Conservation (phyloP, 2,797 vertebrate genomes). For the Ateles fusciceps region DNA sequence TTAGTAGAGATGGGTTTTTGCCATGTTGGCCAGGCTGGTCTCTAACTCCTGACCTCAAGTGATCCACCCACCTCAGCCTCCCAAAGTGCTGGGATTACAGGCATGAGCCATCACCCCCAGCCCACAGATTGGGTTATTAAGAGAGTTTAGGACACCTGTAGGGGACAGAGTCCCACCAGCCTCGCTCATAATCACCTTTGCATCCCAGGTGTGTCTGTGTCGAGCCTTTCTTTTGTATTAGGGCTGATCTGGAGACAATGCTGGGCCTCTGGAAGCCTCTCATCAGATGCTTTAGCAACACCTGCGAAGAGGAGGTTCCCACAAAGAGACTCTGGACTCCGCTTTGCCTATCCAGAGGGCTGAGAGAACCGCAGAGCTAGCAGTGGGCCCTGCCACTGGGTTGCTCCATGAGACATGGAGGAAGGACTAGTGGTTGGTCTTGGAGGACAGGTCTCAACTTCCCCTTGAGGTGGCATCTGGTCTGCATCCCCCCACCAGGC, state of each 20-base stretch:
- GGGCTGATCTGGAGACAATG: background rate
- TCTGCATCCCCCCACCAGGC: background rate
- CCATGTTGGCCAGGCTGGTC: too few relatives aligned
- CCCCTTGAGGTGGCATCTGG: background rate
- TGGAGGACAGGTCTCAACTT: background rate
- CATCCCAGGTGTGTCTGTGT: background rate
- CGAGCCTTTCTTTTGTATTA: background rate
- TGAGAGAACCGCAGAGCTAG: background rate
- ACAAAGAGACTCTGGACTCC: background rate
- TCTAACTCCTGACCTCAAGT: too few relatives aligned
- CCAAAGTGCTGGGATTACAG: too few relatives aligned
- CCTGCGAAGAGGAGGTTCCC: background rate
- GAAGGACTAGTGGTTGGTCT: background rate
- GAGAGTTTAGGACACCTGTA: too few relatives aligned
- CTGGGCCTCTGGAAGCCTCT: background rate
- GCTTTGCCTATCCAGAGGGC: fast-evolving
- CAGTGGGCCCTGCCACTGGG: background rate
- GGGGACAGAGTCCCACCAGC: background rate
- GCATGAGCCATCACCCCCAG: too few relatives aligned
- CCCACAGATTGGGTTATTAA: background rate
- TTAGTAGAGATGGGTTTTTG: too few relatives aligned
- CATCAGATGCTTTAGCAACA: background rate
- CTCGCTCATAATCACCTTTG: background rate
- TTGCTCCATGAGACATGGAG: background rate
- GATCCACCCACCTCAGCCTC: too few relatives aligned